Base-by-base conservation (phyloP, 2,113 vertebrate species). In the Hepsetus odoe region DNA sequence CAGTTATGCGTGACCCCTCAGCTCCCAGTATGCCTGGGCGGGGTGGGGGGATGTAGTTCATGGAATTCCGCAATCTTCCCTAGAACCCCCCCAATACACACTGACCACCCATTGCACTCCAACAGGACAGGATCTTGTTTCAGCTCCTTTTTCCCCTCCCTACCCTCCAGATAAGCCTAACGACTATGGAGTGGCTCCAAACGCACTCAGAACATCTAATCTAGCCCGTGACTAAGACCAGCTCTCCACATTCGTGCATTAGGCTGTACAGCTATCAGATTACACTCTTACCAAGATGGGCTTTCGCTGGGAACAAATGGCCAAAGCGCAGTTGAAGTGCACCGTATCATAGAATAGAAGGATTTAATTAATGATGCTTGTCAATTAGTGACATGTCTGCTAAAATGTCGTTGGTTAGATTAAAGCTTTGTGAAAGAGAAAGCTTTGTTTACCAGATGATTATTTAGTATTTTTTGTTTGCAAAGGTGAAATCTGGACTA, bases 61-160 rank as follows among this genome's bases (percentile, higher is more conserved):
- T 40, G 51, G 74, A 77, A 80, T 72, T 74, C 77, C 70, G 11
- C 13, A 56, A 51, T 51, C 75, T 38, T 20, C 53, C 71, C 61
- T 44, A 49, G 40, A 62, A 58, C 74, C 35, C 68, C 46, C 74
- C 68, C 65, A 42, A 7, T n/a, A 64, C 62, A n/a, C 32, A 51
- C 72, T 65, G 74, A 77, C 82, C 76, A 76, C 76, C 84, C 72
- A 67, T 62, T 75, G 64, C 62, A 59, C 59, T 80, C 74, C 61
- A 22, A 46, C 56, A 74, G 59, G 66, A 56, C 62, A 38, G 62
- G 77, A 77, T 80, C 83, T 30, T 30, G 40, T 83, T 80, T 70
- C 70, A 68, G 44, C 64, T 32, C 22, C 71, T 65, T 70, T 61
- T 70, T 62, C 73, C 65, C 73, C 51, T 62, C 46, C 22, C 38